These are phyloP conservation scores for Ameiurus melas DNA, from an alignment of 2,113 vertebrate species.

Conservation along the genomic window DNA sequence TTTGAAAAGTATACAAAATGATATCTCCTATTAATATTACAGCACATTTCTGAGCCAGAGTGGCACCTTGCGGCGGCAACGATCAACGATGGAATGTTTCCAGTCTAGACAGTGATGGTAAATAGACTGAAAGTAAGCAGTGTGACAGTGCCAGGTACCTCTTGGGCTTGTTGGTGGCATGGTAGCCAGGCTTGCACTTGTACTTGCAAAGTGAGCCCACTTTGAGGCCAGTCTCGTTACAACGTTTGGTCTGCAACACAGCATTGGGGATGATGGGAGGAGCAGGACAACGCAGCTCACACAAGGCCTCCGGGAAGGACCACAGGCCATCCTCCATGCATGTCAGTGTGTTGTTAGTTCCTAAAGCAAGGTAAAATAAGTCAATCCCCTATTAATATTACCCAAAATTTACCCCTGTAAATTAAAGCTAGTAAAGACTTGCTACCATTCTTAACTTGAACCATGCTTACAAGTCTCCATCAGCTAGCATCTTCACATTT, in stretches of 20 bases:
- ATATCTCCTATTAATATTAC: not conserved
- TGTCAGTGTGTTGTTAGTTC: conserved; percentile 88
- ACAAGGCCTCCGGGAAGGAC: conserved; percentile 97
- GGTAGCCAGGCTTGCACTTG: conserved; percentile 94
- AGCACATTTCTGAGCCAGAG: not conserved
- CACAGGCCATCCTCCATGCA: conserved; percentile 95
- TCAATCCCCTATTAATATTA: not conserved
- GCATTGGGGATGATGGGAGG: conserved; percentile 86
- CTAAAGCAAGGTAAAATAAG: conserved; percentile 62
- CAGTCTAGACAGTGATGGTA: not conserved
- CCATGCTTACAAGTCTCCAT: not conserved
- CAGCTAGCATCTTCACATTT: not conserved
- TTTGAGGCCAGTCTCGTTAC: conserved; percentile 87
- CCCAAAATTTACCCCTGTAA: too few species aligned
- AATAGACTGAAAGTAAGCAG: not conserved
- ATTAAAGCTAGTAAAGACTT: not conserved
- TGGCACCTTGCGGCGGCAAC: not conserved
- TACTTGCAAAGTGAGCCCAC: conserved; percentile 97
- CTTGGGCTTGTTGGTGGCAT: conserved; percentile 86
- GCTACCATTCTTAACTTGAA: not conserved
- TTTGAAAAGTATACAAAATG: not conserved
- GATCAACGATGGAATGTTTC: not conserved
- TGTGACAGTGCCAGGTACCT: conserved; percentile 70
- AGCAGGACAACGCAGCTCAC: conserved; percentile 90
- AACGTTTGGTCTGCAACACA: conserved; percentile 86